These are phyloP conservation scores for Podarcis siculus DNA, from an alignment of 2,797 vertebrate species.

Conservation along the genomic window DNA sequence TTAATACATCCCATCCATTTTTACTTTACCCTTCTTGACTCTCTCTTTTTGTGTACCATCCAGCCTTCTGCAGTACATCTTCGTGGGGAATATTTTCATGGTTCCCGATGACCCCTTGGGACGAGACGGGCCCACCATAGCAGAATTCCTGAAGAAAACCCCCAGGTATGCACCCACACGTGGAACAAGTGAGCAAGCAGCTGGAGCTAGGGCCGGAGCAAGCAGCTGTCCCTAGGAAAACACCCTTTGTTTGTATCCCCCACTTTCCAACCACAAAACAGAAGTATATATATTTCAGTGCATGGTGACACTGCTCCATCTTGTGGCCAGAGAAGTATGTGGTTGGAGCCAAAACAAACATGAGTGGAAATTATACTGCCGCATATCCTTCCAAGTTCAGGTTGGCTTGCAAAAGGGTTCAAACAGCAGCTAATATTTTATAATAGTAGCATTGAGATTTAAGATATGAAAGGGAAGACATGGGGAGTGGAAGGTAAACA, in stretches of 20 bases:
- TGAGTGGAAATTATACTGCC: no score
- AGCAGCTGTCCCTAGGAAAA: background rate
- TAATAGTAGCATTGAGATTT: no score
- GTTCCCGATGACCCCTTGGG: constrained; percentile 91
- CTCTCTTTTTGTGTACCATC: background rate
- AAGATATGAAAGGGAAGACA: no score
- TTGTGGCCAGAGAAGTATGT: background rate
- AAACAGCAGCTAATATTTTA: background rate
- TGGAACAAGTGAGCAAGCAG: no score
- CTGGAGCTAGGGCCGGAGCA: no score
- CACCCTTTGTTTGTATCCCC: no score
- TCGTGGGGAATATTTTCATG: constrained; percentile 91
- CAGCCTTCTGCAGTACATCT: constrained; percentile 90
- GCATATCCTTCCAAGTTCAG: background rate
- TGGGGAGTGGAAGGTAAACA: background rate
- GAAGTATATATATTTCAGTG: background rate
- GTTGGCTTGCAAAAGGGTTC: background rate
- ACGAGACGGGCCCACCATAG: constrained; percentile 86
- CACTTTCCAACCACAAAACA: no score
- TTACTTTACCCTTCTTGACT: background rate
- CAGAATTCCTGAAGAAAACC: constrained; percentile 83
- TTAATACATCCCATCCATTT: no score
- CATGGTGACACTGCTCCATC: background rate
- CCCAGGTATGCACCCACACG: constrained; percentile 73
- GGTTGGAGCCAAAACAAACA: background rate